A percentile compares a stretch with the other conserved stretches of the same genome.
Evolutionary conservation across 1,140 invertebrate species (phyloP).

Genomic region (Acyrthosiphon pisum): DNA sequence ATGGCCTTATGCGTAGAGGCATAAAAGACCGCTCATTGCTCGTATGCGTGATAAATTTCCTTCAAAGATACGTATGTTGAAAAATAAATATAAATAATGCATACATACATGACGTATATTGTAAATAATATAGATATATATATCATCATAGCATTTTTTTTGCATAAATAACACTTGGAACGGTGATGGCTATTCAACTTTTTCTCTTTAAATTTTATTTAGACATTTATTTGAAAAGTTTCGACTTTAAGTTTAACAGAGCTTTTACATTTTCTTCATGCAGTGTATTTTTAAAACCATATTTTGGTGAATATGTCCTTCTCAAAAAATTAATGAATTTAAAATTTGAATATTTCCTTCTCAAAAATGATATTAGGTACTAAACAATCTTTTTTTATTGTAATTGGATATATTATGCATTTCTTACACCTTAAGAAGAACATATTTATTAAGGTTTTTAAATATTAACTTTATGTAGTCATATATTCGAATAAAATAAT

Average conservation of each 20-base stretch:
- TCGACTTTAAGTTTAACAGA: slow-evolving; percentile 3
- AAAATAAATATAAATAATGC: slow-evolving; percentile 23
- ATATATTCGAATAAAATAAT: neutral
- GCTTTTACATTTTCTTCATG: neutral
- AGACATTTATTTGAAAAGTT: slow-evolving; percentile 52
- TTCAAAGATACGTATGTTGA: neutral
- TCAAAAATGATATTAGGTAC: neutral
- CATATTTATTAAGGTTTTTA: neutral
- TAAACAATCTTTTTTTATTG: neutral
- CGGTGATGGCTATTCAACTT: slow-evolving; percentile 33
- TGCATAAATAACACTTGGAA: neutral
- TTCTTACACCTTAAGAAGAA: neutral
- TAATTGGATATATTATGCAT: neutral
- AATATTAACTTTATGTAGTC: neutral
- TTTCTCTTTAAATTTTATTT: slow-evolving; percentile 34
- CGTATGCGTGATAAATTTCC: slow-evolving; percentile 10
- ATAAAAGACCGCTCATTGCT: slow-evolving; percentile 22
- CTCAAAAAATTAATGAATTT: neutral
- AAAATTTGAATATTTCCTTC: neutral
- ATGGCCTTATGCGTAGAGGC: slow-evolving; percentile 20
- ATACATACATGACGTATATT: neutral
- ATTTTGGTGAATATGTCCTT: neutral
- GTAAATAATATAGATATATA: neutral
- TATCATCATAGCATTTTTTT: neutral
- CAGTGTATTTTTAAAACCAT: neutral